phyloP scores from a whole-genome alignment of 2,888 invertebrate genomes.

The Perizoma flavofasciatum region DNA sequence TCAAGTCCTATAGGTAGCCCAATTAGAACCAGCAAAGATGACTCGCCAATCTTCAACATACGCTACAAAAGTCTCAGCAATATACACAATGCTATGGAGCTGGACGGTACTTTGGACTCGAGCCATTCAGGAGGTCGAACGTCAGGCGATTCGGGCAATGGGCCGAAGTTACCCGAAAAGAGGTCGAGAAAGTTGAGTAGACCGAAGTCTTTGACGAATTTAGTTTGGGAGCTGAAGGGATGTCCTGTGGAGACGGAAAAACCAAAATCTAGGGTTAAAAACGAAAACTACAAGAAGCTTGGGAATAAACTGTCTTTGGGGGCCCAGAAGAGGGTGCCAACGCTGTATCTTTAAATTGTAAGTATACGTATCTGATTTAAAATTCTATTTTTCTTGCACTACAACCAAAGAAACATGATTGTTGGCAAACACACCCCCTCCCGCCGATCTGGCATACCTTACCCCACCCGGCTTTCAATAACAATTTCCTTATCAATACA shows the following conservation, averaged over 20 bases:
- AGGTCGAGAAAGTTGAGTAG: conserved; percentile 91
- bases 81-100: conserved; percentile 89
- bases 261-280: conserved; percentile 79
- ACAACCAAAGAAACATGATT: no score
- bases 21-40: conserved; percentile 84
- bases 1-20: conserved; percentile 85
- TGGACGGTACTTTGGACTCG: conserved; percentile 94
- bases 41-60: conserved; percentile 90
- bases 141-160: conserved; percentile 92
- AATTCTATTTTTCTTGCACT: no score
- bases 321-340: conserved; percentile 83
- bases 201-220: conserved; percentile 93
- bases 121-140: conserved; percentile 94
- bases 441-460: no score
- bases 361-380: conserved; percentile 67
- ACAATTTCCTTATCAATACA: no score
- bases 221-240: conserved; percentile 90
- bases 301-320: conserved; percentile 80
- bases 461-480: no score
- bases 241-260: conserved; percentile 77
- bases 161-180: conserved; percentile 92
- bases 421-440: no score
- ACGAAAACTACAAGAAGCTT: conserved; percentile 80
- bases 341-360: conserved; percentile 81
- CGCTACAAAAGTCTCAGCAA: conserved; percentile 88